Conservation (phyloP, 2,113 vertebrate species). For the Salvelinus alpinus region DNA sequence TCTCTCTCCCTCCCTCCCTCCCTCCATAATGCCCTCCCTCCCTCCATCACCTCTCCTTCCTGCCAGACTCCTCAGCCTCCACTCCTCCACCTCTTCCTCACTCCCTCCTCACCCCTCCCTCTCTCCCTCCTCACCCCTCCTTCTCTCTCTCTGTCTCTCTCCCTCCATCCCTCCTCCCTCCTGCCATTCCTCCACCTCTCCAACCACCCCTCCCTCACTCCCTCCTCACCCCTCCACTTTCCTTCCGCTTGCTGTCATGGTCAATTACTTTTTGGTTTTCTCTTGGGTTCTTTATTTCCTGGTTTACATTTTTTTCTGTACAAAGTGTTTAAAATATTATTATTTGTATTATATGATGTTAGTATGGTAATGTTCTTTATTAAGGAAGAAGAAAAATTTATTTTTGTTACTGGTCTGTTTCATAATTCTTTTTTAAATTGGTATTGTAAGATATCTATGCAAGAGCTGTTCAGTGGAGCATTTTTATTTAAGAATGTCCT, state of each 20-base stretch:
- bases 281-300: slow-evolving; percentile 82
- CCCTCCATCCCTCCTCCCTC: slow-evolving; percentile 29
- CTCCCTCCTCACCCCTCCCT: neutral
- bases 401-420: slow-evolving; percentile 99
- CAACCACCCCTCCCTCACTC: slow-evolving; percentile 16
- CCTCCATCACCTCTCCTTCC: too few species aligned
- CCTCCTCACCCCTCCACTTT: slow-evolving; percentile 42
- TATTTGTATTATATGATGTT: slow-evolving; percentile 99
- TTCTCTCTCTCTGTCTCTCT: slow-evolving; percentile 7
- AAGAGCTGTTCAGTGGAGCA: slow-evolving; percentile 99
- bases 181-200: slow-evolving; percentile 11
- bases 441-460: slow-evolving; percentile 99
- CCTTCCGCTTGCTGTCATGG: slow-evolving; percentile 72
- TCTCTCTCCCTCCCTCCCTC: too few species aligned
- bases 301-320: slow-evolving; percentile 91
- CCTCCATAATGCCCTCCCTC: too few species aligned
- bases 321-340: slow-evolving; percentile 94
- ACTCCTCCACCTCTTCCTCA: neutral
- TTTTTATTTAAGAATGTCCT: slow-evolving; percentile 99
- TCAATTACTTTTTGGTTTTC: slow-evolving; percentile 77
- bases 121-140: neutral
- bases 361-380: slow-evolving; percentile 99
- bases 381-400: slow-evolving; percentile 98
- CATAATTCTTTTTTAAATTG: slow-evolving; percentile 99
- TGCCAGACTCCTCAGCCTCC: too few species aligned